Conservation (phyloP, 2,797 vertebrate species). For the Eulemur albifrons region DNA sequence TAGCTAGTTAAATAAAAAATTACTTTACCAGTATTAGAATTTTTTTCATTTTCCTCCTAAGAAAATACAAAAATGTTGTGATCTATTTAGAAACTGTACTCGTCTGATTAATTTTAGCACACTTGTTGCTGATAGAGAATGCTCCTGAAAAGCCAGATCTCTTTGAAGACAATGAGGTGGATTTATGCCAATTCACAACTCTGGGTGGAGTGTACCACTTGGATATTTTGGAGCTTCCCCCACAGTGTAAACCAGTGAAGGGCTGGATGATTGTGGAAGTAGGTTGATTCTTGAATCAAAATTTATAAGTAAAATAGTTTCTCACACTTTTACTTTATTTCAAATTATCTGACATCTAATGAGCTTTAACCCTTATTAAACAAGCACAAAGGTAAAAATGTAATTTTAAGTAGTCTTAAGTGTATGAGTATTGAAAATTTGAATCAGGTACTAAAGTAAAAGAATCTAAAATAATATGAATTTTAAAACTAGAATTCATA, state of each 20-base stretch:
- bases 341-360: neutral
- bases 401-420: neutral
- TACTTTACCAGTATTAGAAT: neutral
- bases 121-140: constrained; percentile 49
- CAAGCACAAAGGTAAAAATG: neutral
- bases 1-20: neutral
- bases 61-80: neutral
- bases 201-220: constrained; percentile 93
- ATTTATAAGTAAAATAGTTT: neutral
- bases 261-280: constrained; percentile 92
- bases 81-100: neutral
- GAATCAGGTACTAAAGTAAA: neutral
- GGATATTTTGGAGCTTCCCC: constrained; percentile 87
- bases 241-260: constrained; percentile 83
- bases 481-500: neutral
- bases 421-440: neutral
- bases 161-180: constrained; percentile 77
- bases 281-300: neutral
- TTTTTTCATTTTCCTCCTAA: neutral
- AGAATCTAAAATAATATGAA: neutral
- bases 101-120: constrained; percentile 40
- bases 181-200: constrained; percentile 86
- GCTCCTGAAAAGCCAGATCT: accelerated
- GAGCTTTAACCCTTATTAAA: neutral
- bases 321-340: neutral